Evolutionary conservation across 2,113 vertebrate species (phyloP), one percentile per base, ranked within the genome.

Genomic region (Ahaetulla prasina): DNA sequence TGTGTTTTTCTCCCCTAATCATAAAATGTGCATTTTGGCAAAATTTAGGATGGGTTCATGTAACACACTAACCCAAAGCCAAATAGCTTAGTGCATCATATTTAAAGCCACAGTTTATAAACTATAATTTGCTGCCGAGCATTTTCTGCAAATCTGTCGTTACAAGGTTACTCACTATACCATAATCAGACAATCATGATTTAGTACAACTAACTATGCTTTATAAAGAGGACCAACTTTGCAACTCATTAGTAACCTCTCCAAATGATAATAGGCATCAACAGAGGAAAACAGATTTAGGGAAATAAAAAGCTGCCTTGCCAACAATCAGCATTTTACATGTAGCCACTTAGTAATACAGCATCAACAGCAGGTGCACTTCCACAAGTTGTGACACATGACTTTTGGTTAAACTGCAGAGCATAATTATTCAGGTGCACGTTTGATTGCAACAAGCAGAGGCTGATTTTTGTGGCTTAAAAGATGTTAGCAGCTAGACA

Each of bases 361-460:
- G 22, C 74, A 39, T 52, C 53, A 89, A 86, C 30, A 85, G 45
- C 88, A 92, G 92, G 54, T 92, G 92, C 54, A 60, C 2, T 86
- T 86, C 80, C 54, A 60, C 23, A 54, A 89, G 60, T 25, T 52
- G 35, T 14, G 39, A 27, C 55, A 54, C 43, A 18, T 84, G 11
- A 52, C 39, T 25, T 74, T 88, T 85, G 92, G 88, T 90, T 92
- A 85, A 92, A 89, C 88, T 85, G 80, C 88, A 90, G 2, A 4
- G 20, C 60, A 27, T 45, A 27, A 35, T 16, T 52, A 43, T 47
- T 90, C 92, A 92, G 92, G 92, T 92, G 92, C 92, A 85, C 23
- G 14, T 49, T 43, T 54, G 53, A 45, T 89, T 10, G 12, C 45
- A 60, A 25, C 30, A 68, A 90, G n/a, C 22, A 39, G 43, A 63